Evolutionary conservation across 1,140 invertebrate genomes (phyloP).

Genomic region (Hypothenemus hampei): DNA sequence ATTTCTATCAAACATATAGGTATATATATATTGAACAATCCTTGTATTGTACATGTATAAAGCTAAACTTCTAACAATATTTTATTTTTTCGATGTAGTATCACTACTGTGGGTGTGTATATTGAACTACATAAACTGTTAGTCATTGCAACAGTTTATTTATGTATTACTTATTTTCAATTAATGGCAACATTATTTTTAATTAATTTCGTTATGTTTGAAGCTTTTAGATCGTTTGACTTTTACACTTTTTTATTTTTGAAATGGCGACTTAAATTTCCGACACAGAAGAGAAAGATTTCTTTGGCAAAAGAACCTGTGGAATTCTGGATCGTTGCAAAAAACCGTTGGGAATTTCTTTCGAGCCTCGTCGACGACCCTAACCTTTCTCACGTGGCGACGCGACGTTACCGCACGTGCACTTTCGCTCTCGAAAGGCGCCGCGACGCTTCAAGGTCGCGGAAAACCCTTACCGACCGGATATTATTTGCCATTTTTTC

Average conservation of each 20-base stretch:
- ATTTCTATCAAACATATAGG: background rate
- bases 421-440: conserved; percentile 25
- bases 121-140: background rate
- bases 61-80: background rate
- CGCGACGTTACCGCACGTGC: conserved; percentile 16
- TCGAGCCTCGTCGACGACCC: conserved; percentile 8
- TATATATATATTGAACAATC: background rate
- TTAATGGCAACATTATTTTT: too few species aligned
- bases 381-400: conserved; percentile 28
- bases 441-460: conserved; percentile 23
- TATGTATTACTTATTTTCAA: background rate
- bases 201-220: too few species aligned
- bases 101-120: background rate
- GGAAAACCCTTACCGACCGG: background rate
- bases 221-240: too few species aligned
- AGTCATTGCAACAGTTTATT: background rate
- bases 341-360: conserved; percentile 19
- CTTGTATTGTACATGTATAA: background rate
- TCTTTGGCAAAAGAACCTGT: too few species aligned
- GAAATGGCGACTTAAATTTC: too few species aligned
- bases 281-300: too few species aligned
- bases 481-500: background rate
- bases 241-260: too few species aligned
- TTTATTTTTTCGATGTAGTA: background rate
- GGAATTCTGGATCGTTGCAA: conserved; percentile 8